Conservation (phyloP, 1,140 invertebrate genomes). For the Solenopsis invicta region DNA sequence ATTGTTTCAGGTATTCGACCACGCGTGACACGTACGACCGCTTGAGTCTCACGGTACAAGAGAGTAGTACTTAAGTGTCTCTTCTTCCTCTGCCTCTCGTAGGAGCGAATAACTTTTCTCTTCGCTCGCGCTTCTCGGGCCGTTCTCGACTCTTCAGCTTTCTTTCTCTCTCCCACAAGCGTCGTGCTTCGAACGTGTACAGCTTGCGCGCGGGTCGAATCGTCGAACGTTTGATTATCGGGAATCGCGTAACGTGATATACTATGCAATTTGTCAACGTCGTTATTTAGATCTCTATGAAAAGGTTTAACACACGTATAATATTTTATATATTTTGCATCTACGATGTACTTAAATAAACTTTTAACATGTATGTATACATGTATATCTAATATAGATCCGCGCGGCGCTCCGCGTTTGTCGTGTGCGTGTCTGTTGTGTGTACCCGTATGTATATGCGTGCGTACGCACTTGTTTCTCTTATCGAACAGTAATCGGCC, state of each 20-base stretch:
- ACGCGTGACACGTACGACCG: conserved; percentile 39
- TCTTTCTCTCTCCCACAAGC: no score
- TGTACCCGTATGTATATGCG: conserved; percentile 55
- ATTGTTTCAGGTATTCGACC: conserved; percentile 35
- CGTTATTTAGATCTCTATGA: conserved; percentile 62
- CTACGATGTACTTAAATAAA: conserved; percentile 42
- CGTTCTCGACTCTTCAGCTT: not conserved
- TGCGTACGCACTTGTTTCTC: conserved; percentile 40
- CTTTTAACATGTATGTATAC: conserved; percentile 45
- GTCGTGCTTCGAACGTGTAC: not conserved
- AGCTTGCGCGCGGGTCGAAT: conserved; percentile 35
- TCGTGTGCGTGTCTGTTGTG: conserved; percentile 54
- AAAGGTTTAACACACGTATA: conserved; percentile 66
- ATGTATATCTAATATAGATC: conserved; percentile 35
- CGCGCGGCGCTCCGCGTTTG: conserved; percentile 38
- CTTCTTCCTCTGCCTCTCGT: not conserved
- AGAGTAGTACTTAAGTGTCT: conserved; percentile 5
- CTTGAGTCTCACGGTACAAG: conserved; percentile 57
- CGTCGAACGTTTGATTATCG: conserved; percentile 67
- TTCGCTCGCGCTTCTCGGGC: not conserved
- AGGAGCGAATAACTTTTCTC: conserved; percentile 16
- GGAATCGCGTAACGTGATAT: conserved; percentile 67
- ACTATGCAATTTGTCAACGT: conserved; percentile 61
- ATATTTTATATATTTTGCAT: conserved; percentile 19
- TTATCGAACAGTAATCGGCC: conserved; percentile 55